phyloP scores from a whole-genome alignment of 2,888 invertebrate genomes.

The Rhogogaster chlorosoma region DNA sequence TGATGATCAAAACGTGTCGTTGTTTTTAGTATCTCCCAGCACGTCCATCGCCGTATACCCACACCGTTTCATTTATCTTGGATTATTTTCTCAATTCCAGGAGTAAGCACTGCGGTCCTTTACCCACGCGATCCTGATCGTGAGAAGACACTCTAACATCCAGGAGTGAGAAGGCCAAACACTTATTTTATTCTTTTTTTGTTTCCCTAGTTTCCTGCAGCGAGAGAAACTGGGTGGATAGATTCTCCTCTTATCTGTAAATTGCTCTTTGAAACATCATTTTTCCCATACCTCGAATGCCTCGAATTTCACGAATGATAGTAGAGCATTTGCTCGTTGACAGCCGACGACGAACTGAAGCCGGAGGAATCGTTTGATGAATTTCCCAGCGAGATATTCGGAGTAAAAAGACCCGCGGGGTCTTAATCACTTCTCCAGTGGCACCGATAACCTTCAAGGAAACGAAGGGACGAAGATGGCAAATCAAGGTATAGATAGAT shows the following conservation, averaged over 20 bases:
- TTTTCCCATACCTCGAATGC: background rate
- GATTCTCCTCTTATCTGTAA: background rate
- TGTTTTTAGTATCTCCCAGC: constrained; percentile 39
- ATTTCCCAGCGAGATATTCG: background rate
- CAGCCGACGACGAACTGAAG: background rate
- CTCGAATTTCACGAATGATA: background rate
- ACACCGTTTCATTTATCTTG: constrained; percentile 60
- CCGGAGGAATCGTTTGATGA: constrained; percentile 12
- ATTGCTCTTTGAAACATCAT: background rate
- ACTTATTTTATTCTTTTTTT: background rate
- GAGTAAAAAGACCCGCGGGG: background rate
- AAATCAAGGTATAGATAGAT: background rate
- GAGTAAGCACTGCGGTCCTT: constrained; percentile 21
- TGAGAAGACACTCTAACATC: constrained; percentile 16
- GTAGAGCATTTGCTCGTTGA: background rate
- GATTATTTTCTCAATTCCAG: constrained; percentile 57
- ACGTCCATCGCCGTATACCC: constrained; percentile 37
- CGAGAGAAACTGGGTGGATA: background rate
- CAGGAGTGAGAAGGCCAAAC: background rate
- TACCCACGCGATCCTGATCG: constrained; percentile 12
- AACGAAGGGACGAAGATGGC: background rate
- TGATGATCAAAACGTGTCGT: constrained; percentile 59
- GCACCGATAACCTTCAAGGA: background rate
- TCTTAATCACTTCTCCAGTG: constrained; percentile 8
- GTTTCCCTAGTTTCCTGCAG: background rate